Base-by-base conservation (phyloP, 2,888 invertebrate species). In the Agelastica alni region DNA sequence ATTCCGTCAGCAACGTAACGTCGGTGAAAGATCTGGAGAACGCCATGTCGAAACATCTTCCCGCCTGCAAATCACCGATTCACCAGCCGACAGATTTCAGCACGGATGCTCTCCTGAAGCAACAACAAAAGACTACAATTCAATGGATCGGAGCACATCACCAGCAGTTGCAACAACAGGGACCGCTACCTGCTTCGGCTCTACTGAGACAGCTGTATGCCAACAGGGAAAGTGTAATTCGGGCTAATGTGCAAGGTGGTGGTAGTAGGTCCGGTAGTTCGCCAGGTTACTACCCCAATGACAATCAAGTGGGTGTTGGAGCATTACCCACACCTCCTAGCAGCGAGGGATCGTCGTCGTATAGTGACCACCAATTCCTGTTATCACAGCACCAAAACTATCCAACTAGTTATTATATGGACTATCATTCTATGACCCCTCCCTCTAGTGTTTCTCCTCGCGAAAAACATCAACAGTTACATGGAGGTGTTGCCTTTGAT, bases 361-460 rank as follows among this genome's bases (percentile, higher is more conserved):
- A 88, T 69, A 88, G 82, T 72, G 90, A 82, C 76, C 89, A 77
- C 71, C 83, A 83, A 67, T 83, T 83, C 64, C 73, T 83, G 47
- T 64, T 78, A 49, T 74, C 82, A 26, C 82, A 83, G 63, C 77
- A 81, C 22, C 83, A 83, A 64, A 83, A 82, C 81, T 86, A 66
- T 82, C 83, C 69, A 79, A 83, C 72, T 75, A 76, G 79, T 54
- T 86, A 86, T 66, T 79, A 82, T 54, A 88, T 88, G 60, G 92
- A 92, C 70, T 93, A 93, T 70, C 95, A 95, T 75, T 89, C 93
- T 31, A 96, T 96, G 92, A 96, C 96, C 3, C 96, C 96, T 46
- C 96, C 96, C 45, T 93, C 94, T n/a, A 96, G 96, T 2, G 96
- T 96, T 1, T 96, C 96, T 3, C 96, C 96, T 0, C 83, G 95